Evolutionary conservation across 1,140 invertebrate species (phyloP).

Genomic region (Rhopalosiphum padi): DNA sequence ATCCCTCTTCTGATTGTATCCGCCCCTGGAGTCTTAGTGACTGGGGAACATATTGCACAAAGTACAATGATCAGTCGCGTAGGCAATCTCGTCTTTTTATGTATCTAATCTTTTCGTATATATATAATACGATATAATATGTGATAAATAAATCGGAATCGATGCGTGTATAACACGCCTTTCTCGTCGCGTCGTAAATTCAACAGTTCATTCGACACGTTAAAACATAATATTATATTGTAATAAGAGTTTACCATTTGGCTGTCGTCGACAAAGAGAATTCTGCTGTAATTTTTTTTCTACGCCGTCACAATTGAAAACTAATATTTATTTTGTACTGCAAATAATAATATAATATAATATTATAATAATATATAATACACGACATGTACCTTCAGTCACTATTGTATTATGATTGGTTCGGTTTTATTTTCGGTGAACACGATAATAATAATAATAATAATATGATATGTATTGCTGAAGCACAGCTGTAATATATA

Average conservation of each 20-base stretch:
- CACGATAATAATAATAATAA: too few relatives aligned
- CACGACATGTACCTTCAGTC: neutral
- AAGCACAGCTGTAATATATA: neutral
- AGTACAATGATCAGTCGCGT: neutral
- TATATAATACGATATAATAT: neutral
- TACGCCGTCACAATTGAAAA: neutral
- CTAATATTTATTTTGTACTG: conserved; percentile 38
- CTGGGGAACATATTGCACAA: neutral
- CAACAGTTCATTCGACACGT: neutral
- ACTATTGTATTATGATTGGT: neutral
- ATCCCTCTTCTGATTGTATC: neutral
- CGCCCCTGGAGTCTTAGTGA: neutral
- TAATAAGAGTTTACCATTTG: neutral
- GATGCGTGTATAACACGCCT: neutral
- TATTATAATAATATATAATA: neutral
- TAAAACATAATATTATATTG: neutral
- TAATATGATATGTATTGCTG: neutral
- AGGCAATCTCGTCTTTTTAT: neutral
- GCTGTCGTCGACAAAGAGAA: neutral
- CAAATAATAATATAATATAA: neutral
- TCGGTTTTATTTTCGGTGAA: neutral
- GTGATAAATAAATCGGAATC: neutral
- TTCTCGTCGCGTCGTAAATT: neutral
- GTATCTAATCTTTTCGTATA: neutral
- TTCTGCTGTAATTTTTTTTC: neutral